Conservation (phyloP, 92 coral and sea anemone genomes). For the Galaxea fascicularis region DNA sequence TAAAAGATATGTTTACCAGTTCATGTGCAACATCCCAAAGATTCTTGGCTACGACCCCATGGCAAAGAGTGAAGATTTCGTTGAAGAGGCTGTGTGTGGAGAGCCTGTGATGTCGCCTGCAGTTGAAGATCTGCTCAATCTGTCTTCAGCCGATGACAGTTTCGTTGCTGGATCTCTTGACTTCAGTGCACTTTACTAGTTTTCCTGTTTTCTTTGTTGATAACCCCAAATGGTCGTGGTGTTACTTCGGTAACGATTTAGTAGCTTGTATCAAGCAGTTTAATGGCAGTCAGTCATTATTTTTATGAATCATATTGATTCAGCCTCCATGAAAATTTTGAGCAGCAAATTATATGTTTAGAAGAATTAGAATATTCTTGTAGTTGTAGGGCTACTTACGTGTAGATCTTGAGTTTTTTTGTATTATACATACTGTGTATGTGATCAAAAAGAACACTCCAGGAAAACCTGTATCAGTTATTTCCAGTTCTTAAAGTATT, state of each 20-base stretch:
- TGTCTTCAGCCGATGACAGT: conserved; percentile 51
- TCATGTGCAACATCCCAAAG: conserved; percentile 88
- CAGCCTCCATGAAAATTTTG: not conserved
- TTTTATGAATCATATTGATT: conserved; percentile 48
- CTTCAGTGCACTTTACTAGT: conserved; percentile 45
- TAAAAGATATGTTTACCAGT: conserved; percentile 94
- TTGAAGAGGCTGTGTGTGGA: conserved; percentile 86
- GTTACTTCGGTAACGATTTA: conserved; percentile 49
- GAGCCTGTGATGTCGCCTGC: conserved; percentile 77
- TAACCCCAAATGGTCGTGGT: conserved; percentile 22
- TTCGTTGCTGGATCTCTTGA: conserved; percentile 42
- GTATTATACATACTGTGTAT: conserved; percentile 41
- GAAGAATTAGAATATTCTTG: not conserved
- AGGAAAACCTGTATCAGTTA: not conserved
- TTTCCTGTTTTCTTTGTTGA: conserved; percentile 35
- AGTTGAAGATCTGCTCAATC: conserved; percentile 60
- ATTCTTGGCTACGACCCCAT: conserved; percentile 97
- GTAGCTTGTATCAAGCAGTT: conserved; percentile 98
- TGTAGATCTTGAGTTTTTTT: not conserved
- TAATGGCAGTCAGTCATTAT: conserved; percentile 35
- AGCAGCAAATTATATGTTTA: conserved; percentile 10
- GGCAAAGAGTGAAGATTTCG: conserved; percentile 66
- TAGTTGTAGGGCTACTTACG: not conserved
- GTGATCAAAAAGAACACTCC: not conserved
- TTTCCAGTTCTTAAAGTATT: not conserved